These are phyloP conservation scores for Isichthys henryi DNA, from an alignment of 2,113 vertebrate species.

Conservation along the genomic window DNA sequence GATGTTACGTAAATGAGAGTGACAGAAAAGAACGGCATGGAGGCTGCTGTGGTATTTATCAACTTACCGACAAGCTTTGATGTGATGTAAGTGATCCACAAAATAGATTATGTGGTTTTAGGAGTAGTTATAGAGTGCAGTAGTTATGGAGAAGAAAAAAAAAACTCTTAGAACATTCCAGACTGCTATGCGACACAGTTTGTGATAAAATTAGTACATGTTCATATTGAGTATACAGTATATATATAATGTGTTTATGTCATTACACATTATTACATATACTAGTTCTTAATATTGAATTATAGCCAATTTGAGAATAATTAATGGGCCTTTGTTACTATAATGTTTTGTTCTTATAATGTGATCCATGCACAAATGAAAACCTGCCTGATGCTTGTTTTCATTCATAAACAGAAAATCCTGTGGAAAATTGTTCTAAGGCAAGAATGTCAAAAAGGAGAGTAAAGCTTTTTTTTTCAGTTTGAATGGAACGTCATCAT, in stretches of 20 bases:
- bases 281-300: neutral
- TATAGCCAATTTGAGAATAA: neutral
- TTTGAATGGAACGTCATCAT: neutral
- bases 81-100: neutral
- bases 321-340: neutral
- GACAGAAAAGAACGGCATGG: neutral
- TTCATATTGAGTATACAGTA: neutral
- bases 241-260: no score
- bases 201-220: neutral
- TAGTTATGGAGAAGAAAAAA: neutral
- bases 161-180: neutral
- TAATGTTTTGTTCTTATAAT: neutral
- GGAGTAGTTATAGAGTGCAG: conserved; percentile 4
- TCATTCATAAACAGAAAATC: neutral
- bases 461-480: neutral
- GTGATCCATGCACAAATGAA: neutral
- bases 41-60: neutral
- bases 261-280: neutral
- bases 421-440: neutral
- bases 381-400: neutral
- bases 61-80: neutral
- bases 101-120: conserved; percentile 6
- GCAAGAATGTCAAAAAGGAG: neutral
- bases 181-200: neutral
- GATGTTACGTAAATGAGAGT: conserved; percentile 1